A percentile compares a stretch with the other conserved stretches of the same genome.
Conservation (phyloP, 2,888 invertebrate genomes). For the Nomada ferruginata region DNA sequence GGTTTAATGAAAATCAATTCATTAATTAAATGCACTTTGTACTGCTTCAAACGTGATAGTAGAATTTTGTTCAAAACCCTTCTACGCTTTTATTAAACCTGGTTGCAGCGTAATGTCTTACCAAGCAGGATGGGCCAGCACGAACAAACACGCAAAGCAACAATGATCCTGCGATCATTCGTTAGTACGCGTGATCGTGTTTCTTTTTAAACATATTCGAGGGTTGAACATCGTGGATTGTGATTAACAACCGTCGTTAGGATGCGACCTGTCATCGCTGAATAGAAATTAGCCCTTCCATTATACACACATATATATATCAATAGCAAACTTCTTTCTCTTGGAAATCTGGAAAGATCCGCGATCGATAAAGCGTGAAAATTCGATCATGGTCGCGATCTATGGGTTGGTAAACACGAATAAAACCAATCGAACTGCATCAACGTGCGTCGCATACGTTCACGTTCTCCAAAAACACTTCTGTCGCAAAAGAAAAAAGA, state of each 20-base stretch:
- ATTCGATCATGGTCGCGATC: slow-evolving; percentile 31
- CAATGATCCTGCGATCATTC: slow-evolving; percentile 75
- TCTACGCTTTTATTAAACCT: slow-evolving; percentile 37
- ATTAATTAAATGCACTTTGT: not conserved
- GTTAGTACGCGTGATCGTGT: slow-evolving; percentile 68
- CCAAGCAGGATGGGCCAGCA: slow-evolving; percentile 77
- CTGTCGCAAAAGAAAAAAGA: slow-evolving; percentile 19
- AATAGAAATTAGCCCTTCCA: not conserved
- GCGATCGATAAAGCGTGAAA: not conserved
- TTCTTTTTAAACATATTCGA: slow-evolving; percentile 23
- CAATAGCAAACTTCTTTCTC: not conserved
- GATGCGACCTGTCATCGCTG: slow-evolving; percentile 4
- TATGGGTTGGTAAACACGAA: slow-evolving; percentile 39
- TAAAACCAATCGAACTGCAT: slow-evolving; percentile 26
- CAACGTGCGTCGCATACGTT: slow-evolving; percentile 51
- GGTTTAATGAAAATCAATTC: slow-evolving; percentile 33
- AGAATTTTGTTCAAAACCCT: not conserved
- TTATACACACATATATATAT: not conserved
- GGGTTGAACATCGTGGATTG: slow-evolving; percentile 18
- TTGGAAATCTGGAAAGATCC: not conserved
- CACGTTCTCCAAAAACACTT: slow-evolving; percentile 16
- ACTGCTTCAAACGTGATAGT: not conserved
- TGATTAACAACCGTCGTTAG: slow-evolving; percentile 43
- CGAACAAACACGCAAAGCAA: slow-evolving; percentile 77
- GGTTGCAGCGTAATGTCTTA: slow-evolving; percentile 69